Conservation (phyloP, 2,113 vertebrate species). For the Columbina picui region DNA sequence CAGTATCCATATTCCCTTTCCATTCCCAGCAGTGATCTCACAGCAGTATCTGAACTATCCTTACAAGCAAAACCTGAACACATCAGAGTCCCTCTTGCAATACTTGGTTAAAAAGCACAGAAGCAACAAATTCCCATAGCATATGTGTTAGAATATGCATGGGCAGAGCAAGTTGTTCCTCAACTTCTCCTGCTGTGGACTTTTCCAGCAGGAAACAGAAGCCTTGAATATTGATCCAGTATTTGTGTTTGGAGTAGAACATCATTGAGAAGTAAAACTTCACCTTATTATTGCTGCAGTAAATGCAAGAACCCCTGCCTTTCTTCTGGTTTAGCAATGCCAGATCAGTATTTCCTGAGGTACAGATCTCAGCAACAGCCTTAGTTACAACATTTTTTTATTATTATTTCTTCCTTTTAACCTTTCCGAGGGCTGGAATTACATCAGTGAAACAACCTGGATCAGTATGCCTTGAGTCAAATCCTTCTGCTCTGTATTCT, state of each 20-base stretch:
- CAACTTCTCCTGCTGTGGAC: background rate
- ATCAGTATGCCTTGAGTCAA: background rate
- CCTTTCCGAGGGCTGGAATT: background rate
- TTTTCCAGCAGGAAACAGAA: background rate
- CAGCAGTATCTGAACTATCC: background rate
- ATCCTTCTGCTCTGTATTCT: background rate
- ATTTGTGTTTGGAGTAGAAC: background rate
- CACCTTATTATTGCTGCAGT: background rate
- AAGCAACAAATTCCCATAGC: rapidly evolving
- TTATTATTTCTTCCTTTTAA: background rate
- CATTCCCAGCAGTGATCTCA: background rate
- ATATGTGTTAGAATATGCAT: background rate
- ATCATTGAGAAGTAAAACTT: background rate
- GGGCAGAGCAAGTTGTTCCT: background rate
- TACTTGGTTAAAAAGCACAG: background rate
- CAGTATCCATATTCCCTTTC: background rate
- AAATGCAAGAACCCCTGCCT: background rate
- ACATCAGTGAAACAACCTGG: background rate
- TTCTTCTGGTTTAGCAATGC: background rate
- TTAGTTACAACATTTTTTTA: background rate
- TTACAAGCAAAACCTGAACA: background rate
- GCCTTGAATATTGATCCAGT: background rate
- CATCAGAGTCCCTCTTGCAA: background rate
- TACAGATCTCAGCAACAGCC: background rate
- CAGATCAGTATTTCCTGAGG: background rate